Base-by-base conservation (phyloP, 2,113 vertebrate genomes). In the Philantomba maxwellii region DNA sequence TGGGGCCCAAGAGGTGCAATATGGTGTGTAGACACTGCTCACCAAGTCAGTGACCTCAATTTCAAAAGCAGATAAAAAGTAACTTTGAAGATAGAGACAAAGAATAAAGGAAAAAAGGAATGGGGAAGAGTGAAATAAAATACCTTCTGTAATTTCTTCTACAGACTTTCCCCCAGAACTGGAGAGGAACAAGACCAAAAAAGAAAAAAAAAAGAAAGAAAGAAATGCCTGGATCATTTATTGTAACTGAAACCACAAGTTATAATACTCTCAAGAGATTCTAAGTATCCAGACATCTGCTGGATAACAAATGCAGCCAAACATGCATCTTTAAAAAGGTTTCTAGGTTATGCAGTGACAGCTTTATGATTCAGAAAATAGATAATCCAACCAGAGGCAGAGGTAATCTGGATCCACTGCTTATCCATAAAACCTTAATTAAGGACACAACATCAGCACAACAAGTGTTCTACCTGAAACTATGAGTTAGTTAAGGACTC, bases 281-380 rank as follows among this genome's bases (percentile, higher is more conserved):
- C 97, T 98, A 98, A 98, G 96, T 98, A 98, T 98, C 93, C 98
- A 98, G 98, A 98, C 98, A 98, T 98, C 98, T 99, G 98, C 82
- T 98, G 98, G 97, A 97, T 98, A 98, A 98, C 98, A 98, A 98
- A 98, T 98, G 88, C 93, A 98, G 98, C 98, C 98, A 98, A 98
- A 98, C 97, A 98, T 98, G 98, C 97, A 98, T 99, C 98, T 98
- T 98, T 94, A 43, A 98, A 98, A 97, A 98, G 98, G 95, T 98
- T 98, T 98, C 98, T 98, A 98, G 98, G 98, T 98, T 98, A 98
- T 82, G 78, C 97, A 85, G 98, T 98, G 98, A 98, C 98, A 98
- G 97, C 93, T 98, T 99, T 98, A 98, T 49, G 97, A 98, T 97
- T 92, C 96, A 98, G 98, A 98, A 98, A 98, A 98, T 87, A 98